phyloP scores from a whole-genome alignment of 2,888 invertebrate species.

The Lepidochitona cinerea region DNA sequence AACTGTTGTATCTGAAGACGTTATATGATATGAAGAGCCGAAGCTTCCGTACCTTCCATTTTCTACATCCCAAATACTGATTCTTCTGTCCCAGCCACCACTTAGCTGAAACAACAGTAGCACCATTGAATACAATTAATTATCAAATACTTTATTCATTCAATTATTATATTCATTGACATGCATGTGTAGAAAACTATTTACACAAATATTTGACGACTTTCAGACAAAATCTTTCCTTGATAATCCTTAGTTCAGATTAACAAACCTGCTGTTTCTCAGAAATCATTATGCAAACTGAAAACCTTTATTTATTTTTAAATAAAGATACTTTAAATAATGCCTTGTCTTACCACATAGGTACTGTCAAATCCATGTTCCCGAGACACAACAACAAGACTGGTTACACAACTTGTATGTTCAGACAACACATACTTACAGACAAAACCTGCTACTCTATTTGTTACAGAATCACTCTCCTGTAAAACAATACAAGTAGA shows the following conservation, averaged over 20 bases:
- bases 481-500: conserved; percentile 24
- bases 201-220: too few relatives aligned
- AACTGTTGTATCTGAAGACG: too few relatives aligned
- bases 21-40: too few relatives aligned
- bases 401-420: conserved; percentile 68
- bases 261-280: too few relatives aligned
- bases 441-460: conserved; percentile 69
- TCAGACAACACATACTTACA: conserved; percentile 67
- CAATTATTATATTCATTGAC: too few relatives aligned
- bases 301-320: too few relatives aligned
- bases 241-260: too few relatives aligned
- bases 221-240: too few relatives aligned
- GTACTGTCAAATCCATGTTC: conserved; percentile 55
- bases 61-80: conserved; percentile 69
- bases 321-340: too few relatives aligned
- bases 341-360: conserved; percentile 61
- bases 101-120: conserved; percentile 59
- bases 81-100: conserved; percentile 69
- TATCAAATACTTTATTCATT: too few relatives aligned
- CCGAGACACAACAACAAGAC: conserved; percentile 62
- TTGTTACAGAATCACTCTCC: conserved; percentile 68
- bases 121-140: background rate
- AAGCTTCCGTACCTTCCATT: conserved; percentile 44
- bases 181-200: too few relatives aligned
- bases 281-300: too few relatives aligned